A percentile compares a stretch with the other conserved stretches of the same genome.
phyloP scores from a whole-genome alignment of 2,888 invertebrate species.

The Orchesellides sinensis region DNA sequence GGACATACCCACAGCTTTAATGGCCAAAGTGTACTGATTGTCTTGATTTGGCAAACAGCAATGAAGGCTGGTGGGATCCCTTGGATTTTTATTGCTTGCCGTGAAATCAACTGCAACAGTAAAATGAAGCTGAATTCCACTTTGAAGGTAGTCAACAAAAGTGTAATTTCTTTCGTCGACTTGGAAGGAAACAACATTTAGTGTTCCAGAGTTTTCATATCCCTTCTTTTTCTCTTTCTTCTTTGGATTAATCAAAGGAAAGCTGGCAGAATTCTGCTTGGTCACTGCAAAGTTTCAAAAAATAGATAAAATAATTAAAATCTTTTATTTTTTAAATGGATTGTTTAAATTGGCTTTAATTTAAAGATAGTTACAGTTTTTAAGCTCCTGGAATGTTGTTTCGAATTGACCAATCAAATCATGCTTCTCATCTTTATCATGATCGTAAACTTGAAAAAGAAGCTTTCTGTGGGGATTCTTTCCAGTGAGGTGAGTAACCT shows the following conservation, averaged over 20 bases:
- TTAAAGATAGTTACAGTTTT: slow-evolving; percentile 71
- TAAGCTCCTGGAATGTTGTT: slow-evolving; percentile 77
- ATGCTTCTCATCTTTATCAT: slow-evolving; percentile 78
- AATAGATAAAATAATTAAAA: slow-evolving; percentile 3
- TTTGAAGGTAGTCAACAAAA: slow-evolving; percentile 79
- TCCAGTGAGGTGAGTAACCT: slow-evolving; percentile 77
- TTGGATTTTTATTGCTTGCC: slow-evolving; percentile 74
- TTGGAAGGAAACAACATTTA: slow-evolving; percentile 76
- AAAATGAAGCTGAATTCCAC: slow-evolving; percentile 77
- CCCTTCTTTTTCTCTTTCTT: slow-evolving; percentile 78
- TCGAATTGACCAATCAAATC: slow-evolving; percentile 78
- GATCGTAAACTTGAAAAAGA: slow-evolving; percentile 79
- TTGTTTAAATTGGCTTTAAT: background rate
- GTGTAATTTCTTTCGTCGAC: slow-evolving; percentile 73
- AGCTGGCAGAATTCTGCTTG: slow-evolving; percentile 42
- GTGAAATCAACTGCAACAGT: slow-evolving; percentile 76
- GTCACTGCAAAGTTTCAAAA: slow-evolving; percentile 13
- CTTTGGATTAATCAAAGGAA: slow-evolving; percentile 75
- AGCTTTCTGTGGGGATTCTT: slow-evolving; percentile 78
- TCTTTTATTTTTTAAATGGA: too few relatives aligned
- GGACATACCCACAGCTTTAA: slow-evolving; percentile 77
- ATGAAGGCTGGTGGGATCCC: slow-evolving; percentile 76
- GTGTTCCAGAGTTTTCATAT: slow-evolving; percentile 79
- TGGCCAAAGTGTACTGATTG: slow-evolving; percentile 79
- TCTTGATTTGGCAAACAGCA: slow-evolving; percentile 77